Conservation (phyloP, 2,888 invertebrate genomes). For the Hemithea aestivaria region DNA sequence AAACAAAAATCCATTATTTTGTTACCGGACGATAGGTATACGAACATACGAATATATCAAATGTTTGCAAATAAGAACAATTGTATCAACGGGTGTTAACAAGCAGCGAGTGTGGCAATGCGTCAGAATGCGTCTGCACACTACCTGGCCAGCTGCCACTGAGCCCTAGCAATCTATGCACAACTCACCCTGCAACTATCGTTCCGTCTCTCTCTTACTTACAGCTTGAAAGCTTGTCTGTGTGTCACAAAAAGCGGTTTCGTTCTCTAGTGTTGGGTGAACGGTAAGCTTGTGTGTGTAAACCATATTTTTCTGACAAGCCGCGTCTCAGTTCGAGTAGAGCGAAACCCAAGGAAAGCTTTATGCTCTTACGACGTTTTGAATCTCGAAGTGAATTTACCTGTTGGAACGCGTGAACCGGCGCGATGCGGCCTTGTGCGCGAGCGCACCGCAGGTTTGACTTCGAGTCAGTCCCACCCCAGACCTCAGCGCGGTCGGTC, state of each 20-base stretch:
- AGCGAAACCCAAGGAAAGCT: slow-evolving; percentile 48
- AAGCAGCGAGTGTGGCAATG: slow-evolving; percentile 68
- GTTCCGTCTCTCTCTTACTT: slow-evolving; percentile 60
- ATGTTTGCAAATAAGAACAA: slow-evolving; percentile 52
- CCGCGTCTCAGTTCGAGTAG: slow-evolving; percentile 50
- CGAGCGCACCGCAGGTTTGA: slow-evolving; percentile 77
- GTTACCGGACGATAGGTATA: too few species aligned
- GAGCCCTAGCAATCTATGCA: slow-evolving; percentile 62
- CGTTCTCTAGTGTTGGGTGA: slow-evolving; percentile 50
- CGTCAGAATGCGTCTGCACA: slow-evolving; percentile 63
- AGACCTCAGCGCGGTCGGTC: slow-evolving; percentile 68
- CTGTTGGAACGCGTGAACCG: slow-evolving; percentile 81
- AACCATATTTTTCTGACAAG: slow-evolving; percentile 72
- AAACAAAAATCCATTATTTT: too few species aligned
- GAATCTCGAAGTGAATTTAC: slow-evolving; percentile 60
- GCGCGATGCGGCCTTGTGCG: slow-evolving; percentile 79
- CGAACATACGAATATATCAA: too few species aligned
- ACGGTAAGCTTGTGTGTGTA: slow-evolving; percentile 55
- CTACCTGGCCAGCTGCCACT: slow-evolving; percentile 76
- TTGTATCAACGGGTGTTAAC: slow-evolving; percentile 67
- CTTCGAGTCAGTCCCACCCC: slow-evolving; percentile 73
- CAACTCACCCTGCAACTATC: slow-evolving; percentile 64
- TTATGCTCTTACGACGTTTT: slow-evolving; percentile 61
- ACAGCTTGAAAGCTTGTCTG: slow-evolving; percentile 55
- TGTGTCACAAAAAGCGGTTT: slow-evolving; percentile 76